phyloP scores from a whole-genome alignment of 92 coral and sea anemone genomes.

The Pocillopora meandrina region DNA sequence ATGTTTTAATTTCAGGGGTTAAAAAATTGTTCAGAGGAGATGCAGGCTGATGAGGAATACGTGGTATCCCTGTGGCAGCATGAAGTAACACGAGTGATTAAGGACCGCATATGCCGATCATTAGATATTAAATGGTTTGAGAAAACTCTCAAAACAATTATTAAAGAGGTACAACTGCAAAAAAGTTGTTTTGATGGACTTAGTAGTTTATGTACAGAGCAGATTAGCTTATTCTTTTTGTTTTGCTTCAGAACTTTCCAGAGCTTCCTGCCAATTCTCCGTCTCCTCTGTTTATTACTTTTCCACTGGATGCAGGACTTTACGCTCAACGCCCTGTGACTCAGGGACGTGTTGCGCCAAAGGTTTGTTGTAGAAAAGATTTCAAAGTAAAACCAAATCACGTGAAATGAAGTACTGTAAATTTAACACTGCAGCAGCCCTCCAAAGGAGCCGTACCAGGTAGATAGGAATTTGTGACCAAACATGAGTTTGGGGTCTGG shows the following conservation, averaged over 20 bases:
- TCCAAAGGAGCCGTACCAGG: background rate
- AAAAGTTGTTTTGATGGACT: background rate
- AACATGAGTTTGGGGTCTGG: too few species aligned
- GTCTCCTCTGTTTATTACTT: constrained; percentile 89
- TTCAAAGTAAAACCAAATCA: background rate
- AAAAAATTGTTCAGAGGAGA: constrained; percentile 96
- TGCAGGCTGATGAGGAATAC: constrained; percentile 98
- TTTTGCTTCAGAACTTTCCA: constrained; percentile 78
- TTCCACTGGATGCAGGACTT: constrained; percentile 77
- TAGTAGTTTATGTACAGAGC: background rate
- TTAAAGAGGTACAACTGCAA: constrained; percentile 69
- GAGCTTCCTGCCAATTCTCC: constrained; percentile 94
- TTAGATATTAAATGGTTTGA: constrained; percentile 95
- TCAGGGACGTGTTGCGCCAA: constrained; percentile 74
- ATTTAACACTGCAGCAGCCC: background rate
- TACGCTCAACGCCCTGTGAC: constrained; percentile 83
- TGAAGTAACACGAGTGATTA: constrained; percentile 84
- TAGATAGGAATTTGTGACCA: too few species aligned
- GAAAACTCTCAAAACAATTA: constrained; percentile 72
- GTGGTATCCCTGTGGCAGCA: constrained; percentile 97
- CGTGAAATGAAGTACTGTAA: background rate
- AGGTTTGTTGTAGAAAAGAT: constrained; percentile 50
- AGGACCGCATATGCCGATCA: constrained; percentile 91
- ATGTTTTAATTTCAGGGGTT: constrained; percentile 68
- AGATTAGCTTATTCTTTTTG: background rate